Evolutionary conservation across 2,797 vertebrate species (phyloP).

Genomic region (Pangasius krempfi): DNA sequence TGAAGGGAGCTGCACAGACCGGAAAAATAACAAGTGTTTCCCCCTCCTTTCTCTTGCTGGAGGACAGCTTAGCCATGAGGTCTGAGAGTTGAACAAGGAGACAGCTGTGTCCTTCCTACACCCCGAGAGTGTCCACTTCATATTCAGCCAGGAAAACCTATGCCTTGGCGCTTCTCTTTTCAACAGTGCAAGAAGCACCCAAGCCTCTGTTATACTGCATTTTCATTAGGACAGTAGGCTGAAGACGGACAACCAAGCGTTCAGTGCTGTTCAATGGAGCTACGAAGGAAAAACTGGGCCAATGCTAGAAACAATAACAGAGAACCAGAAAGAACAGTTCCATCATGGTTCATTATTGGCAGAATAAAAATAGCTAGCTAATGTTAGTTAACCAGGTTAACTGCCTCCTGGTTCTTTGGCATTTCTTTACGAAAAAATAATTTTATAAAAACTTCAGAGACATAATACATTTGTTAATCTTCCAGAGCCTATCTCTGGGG

Average conservation of each 20-base stretch:
- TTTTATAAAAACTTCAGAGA: not conserved
- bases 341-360: not conserved
- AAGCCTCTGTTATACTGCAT: not conserved
- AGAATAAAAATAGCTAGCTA: not conserved
- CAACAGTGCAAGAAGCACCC: not conserved
- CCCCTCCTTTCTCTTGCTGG: not conserved
- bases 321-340: not conserved
- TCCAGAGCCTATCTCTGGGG: not conserved
- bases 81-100: conserved; percentile 9
- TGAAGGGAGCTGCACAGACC: not conserved
- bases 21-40: not conserved
- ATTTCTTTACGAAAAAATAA: not conserved
- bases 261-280: not conserved
- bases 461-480: not conserved
- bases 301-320: not conserved
- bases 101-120: conserved; percentile 18
- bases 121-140: conserved; percentile 9
- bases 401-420: not conserved
- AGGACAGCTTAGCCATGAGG: not conserved
- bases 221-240: not conserved
- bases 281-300: not conserved
- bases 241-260: not conserved
- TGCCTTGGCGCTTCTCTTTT: not conserved
- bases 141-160: conserved; percentile 14
- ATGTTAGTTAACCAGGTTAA: not conserved